Conservation (phyloP, 2,888 invertebrate genomes). For the Erynnis tages region DNA sequence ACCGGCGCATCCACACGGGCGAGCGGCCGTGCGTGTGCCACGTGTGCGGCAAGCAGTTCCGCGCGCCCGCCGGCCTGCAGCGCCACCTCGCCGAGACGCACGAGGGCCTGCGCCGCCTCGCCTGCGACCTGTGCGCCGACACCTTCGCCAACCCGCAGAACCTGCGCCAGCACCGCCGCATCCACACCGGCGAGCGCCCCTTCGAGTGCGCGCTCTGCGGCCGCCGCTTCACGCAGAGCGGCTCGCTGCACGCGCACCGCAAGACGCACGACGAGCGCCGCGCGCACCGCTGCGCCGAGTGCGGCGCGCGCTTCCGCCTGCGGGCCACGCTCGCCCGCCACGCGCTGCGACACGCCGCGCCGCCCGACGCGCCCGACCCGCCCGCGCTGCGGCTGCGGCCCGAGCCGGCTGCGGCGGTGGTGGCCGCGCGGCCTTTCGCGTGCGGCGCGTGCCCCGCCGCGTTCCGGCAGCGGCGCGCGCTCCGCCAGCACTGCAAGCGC, state of each 20-base stretch:
- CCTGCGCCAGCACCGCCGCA: constrained; percentile 80
- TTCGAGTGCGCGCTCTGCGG: constrained; percentile 82
- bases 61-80: constrained; percentile 83
- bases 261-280: constrained; percentile 80
- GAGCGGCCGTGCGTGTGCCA: constrained; percentile 85
- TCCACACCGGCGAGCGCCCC: constrained; percentile 82
- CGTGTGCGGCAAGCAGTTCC: constrained; percentile 84
- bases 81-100: constrained; percentile 84
- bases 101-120: constrained; percentile 80
- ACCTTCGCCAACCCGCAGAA: constrained; percentile 83
- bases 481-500: constrained; percentile 57
- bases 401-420: constrained; percentile 82
- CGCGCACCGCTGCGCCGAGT: constrained; percentile 82
- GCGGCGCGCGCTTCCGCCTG: constrained; percentile 82
- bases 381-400: constrained; percentile 77
- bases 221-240: constrained; percentile 84
- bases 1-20: constrained; percentile 84
- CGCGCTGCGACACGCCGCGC: constrained; percentile 81
- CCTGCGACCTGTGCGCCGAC: constrained; percentile 77
- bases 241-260: constrained; percentile 83
- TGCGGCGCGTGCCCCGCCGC: constrained; percentile 79
- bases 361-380: constrained; percentile 83
- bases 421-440: constrained; percentile 71
- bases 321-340: constrained; percentile 81
- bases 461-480: constrained; percentile 77